Evolutionary conservation across 2,797 vertebrate species (phyloP).

Genomic region (Hybognathus amarus): DNA sequence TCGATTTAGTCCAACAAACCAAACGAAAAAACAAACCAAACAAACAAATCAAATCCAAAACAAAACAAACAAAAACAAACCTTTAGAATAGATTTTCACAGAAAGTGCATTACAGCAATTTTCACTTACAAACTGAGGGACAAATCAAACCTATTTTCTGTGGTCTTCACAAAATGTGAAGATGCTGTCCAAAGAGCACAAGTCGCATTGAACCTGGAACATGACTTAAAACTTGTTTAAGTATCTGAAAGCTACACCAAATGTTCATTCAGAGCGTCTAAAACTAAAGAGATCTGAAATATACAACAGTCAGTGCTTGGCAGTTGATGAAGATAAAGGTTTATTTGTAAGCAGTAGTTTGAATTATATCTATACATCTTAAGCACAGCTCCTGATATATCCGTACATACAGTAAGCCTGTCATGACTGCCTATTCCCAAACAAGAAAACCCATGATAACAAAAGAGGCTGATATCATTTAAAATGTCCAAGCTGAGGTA

Average conservation of each 20-base stretch:
- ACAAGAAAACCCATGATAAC: conserved; percentile 68
- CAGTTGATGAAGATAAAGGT: conserved; percentile 87
- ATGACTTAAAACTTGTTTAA: neutral
- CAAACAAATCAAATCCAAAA: neutral
- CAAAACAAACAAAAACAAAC: neutral
- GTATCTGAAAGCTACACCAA: neutral
- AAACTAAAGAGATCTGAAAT: conserved; percentile 61
- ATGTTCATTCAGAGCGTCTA: neutral
- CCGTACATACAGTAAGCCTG: conserved; percentile 84
- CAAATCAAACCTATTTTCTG: neutral
- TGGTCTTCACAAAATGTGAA: neutral
- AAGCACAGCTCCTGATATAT: conserved; percentile 86
- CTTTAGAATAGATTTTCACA: neutral
- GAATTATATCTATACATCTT: conserved; percentile 89
- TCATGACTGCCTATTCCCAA: conserved; percentile 79
- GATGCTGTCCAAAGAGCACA: neutral
- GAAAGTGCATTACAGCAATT: neutral
- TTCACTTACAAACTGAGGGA: neutral
- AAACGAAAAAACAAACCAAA: neutral
- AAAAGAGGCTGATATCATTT: conserved; percentile 87
- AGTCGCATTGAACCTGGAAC: neutral
- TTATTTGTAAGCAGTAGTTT: conserved; percentile 90
- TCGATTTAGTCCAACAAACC: too few species aligned
- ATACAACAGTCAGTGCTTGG: conserved; percentile 86
- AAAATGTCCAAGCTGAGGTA: conserved; percentile 92